phyloP scores from a whole-genome alignment of 2,797 vertebrate genomes.

The Erethizon dorsatum region DNA sequence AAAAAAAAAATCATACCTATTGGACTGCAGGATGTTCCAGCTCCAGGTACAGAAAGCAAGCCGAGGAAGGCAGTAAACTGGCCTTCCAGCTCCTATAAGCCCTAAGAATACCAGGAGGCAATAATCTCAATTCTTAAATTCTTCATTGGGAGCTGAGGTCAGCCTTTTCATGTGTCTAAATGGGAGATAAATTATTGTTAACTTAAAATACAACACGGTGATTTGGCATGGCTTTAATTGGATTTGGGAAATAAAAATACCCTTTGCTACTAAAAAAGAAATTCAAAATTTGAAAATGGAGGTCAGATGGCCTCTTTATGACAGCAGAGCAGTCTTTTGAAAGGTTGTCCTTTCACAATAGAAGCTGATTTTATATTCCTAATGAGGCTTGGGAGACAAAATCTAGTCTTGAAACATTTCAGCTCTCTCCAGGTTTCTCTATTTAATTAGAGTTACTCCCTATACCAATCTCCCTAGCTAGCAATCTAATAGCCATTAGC shows the following conservation, averaged over 20 bases:
- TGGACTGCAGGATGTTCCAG: background rate
- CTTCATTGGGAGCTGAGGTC: constrained; percentile 49
- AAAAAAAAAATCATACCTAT: no score
- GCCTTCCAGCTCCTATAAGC: background rate
- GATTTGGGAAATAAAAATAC: constrained; percentile 80
- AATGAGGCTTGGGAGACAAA: constrained; percentile 77
- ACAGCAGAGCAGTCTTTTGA: constrained; percentile 72
- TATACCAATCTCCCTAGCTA: constrained; percentile 74
- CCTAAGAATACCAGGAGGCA: background rate
- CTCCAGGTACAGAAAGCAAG: background rate
- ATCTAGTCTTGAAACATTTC: constrained; percentile 80
- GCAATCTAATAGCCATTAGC: constrained; percentile 82
- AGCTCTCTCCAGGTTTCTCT: constrained; percentile 76
- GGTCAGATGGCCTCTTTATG: constrained; percentile 71
- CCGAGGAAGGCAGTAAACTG: background rate
- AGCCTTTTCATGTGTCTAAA: constrained; percentile 69
- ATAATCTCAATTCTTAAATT: constrained; percentile 41
- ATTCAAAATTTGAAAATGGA: constrained; percentile 76
- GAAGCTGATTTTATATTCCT: constrained; percentile 82
- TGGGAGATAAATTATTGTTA: constrained; percentile 67
- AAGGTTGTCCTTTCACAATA: constrained; percentile 71
- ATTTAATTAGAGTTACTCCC: constrained; percentile 82
- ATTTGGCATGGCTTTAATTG: constrained; percentile 73
- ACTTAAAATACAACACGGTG: constrained; percentile 66
- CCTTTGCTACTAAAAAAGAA: constrained; percentile 67